Evolutionary conservation across 2,797 vertebrate species (phyloP), one percentile per base, ranked within the genome.

Genomic region (Notolepis coatsorum): DNA sequence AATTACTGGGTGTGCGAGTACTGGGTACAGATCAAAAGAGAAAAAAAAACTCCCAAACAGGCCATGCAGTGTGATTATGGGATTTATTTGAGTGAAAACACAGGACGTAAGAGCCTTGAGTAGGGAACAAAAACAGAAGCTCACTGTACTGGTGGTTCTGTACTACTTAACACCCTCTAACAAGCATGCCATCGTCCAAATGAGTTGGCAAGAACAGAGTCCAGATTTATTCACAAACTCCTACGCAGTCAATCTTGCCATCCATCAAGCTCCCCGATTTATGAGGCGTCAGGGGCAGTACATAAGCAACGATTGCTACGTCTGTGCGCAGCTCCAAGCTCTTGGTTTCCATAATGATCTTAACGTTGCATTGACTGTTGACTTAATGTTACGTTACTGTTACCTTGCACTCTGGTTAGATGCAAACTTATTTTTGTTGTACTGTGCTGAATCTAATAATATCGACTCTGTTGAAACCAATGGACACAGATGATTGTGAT

Each of bases 121-220:
- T 33, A 62, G 41, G 71, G 79, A 84, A 75, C 51, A 58, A 77
- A 77, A 78, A 68, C 56, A 51, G 6, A 23, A 78, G 68, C 33
- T 74, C 10, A 2, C 46, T 52, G 74, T 43, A 68, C 56, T 45
- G 65, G 65, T 64, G 17, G 23, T 84, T 82, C 73, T 79, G 77
- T 82, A 58, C 39, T 47, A 49, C 43, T 82, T 77, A 38, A 71
- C 65, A 69, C 70, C 75, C 60, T 21, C 68, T 63, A 79, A 81
- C 56, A 79, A 81, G 80, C 77, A 72, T 35, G 2, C 46, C 17
- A 27, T 59, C 66, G 68, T 81, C 78, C 71, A 78, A 82, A 75
- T 57, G 45, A 63, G 39, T 50, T 84, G 73, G 80, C 84, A 76
- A 54, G 66, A 79, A 82, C 63, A 82, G 48, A 71, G 65, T 38